A percentile compares a stretch with the other conserved stretches of the same genome.
Conservation (phyloP, 2,888 invertebrate species). For the Diarsia mendica region DNA sequence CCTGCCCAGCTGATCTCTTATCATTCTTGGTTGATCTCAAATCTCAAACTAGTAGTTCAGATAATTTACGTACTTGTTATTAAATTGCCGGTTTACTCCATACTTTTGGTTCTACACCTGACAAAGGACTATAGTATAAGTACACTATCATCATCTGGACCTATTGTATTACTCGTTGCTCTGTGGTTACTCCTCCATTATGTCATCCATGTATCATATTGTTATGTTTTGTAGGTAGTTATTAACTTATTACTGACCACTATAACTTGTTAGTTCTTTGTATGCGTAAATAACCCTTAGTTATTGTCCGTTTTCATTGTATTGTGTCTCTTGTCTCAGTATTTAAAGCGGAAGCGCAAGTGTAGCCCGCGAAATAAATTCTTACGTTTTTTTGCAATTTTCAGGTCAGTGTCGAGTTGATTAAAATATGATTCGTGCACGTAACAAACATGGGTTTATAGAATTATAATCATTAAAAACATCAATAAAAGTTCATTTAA, state of each 20-base stretch:
- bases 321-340: background rate
- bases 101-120: slow-evolving; percentile 8
- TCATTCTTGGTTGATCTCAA: no score
- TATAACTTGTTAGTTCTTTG: slow-evolving; percentile 25
- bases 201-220: slow-evolving; percentile 29
- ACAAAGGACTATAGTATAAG: slow-evolving; percentile 24
- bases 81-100: slow-evolving; percentile 5
- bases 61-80: background rate
- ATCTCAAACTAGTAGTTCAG: no score
- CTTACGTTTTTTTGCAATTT: no score
- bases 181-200: slow-evolving; percentile 36
- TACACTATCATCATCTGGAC: slow-evolving; percentile 41
- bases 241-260: slow-evolving; percentile 57
- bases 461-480: no score
- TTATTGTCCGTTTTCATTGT: slow-evolving; percentile 13
- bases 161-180: slow-evolving; percentile 37
- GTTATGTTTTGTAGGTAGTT: slow-evolving; percentile 24
- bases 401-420: no score
- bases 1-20: background rate
- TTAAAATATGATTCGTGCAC: no score
- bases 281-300: slow-evolving; percentile 18
- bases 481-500: no score
- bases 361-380: no score
- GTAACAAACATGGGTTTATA: no score
- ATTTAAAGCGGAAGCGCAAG: background rate